Evolutionary conservation across 2,888 invertebrate genomes (phyloP), one percentile per base, ranked within the genome.

Genomic region (Cataglyphis rosenhaueri): DNA sequence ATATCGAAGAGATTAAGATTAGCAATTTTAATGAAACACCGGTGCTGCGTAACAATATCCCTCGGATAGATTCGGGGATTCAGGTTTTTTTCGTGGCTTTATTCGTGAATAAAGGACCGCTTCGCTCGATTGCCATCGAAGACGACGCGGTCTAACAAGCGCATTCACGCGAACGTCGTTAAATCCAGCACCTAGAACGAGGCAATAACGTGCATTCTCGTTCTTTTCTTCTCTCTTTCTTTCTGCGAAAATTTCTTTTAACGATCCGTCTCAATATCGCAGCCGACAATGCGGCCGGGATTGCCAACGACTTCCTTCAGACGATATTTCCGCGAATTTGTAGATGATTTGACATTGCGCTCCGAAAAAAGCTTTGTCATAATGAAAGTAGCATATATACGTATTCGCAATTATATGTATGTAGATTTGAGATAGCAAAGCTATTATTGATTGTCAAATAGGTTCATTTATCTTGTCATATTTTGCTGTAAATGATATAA

Each of bases 261-360:
- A 89, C 86, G 86, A 90, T 88, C 83, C 85, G 83, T 84, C 86
- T 75, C 73, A 75, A 52, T 71, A 81, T 81, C 74, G 68, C 73
- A 74, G 78, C 76, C 83, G 81, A 89, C 90, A 89, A 89, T 89
- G 87, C 88, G 73, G 84, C 81, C 86, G 85, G 81, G 90, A 89
- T 89, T 89, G 89, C 88, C 52, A 84, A 87, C 89, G 85, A 85
- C 89, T 89, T 89, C 87, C 90, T 85, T 88, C 86, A 81, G 71
- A 59, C 86, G 83, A 44, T 87, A 85, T 85, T 89, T 88, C 86
- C 85, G 76, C 61, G 44, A 78, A 70, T 57, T 78, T 70, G 71
- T 32, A 41, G 25, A 35, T 35, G 59, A 79, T 64, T 79, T 70
- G 57, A 76, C 55, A 68, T 62, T 65, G 82, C 70, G 79, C 78